Evolutionary conservation across 2,113 vertebrate genomes (phyloP).

Genomic region (Erythrolamprus reginae): DNA sequence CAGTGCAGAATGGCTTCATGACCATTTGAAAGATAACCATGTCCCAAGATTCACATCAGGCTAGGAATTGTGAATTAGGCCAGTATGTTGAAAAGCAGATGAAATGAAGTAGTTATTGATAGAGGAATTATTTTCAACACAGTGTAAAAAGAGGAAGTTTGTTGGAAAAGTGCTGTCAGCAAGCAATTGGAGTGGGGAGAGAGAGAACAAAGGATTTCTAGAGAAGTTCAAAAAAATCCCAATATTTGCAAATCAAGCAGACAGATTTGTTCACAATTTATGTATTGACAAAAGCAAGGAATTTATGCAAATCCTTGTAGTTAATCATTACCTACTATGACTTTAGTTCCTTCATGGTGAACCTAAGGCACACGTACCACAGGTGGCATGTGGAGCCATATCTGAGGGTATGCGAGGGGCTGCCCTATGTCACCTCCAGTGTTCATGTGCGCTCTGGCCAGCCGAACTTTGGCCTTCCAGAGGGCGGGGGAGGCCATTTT

Average conservation of each 20-base stretch:
- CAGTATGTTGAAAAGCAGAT: not conserved
- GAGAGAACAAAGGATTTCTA: not conserved
- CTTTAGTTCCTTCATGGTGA: not conserved
- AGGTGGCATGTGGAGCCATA: no score
- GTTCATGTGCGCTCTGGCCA: no score
- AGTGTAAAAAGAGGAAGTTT: not conserved
- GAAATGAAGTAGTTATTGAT: not conserved
- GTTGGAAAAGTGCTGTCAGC: not conserved
- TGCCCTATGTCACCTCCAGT: no score
- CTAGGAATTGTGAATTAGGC: not conserved
- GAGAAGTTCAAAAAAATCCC: not conserved
- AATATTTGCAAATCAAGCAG: not conserved
- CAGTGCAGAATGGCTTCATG: no score
- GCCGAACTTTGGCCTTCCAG: no score
- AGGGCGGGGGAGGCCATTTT: no score
- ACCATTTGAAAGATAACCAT: not conserved
- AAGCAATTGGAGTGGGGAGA: not conserved
- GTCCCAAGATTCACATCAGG: not conserved
- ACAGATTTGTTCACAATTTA: not conserved
- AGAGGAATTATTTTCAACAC: not conserved
- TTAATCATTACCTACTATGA: not conserved
- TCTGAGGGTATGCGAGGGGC: no score
- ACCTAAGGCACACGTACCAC: no score
- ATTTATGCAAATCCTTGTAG: not conserved
- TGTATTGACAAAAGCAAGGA: not conserved